Base-by-base conservation (phyloP, 53 echinoderm and acorn worm genomes). In the Stichopus horrens region DNA sequence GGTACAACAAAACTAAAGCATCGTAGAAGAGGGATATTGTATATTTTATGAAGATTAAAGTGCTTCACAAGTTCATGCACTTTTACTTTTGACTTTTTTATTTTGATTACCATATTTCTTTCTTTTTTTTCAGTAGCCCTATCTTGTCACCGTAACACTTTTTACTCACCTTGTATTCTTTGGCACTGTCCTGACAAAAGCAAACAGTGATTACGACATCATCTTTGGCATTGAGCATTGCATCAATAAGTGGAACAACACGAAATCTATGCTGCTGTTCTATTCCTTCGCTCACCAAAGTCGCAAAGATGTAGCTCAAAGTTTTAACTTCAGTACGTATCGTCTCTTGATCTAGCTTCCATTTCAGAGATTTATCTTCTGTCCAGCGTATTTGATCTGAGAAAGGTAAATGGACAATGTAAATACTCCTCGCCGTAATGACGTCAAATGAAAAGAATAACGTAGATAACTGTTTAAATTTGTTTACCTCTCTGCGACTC, bases 211-310 rank as follows among this genome's bases (percentile, higher is more conserved):
- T 55, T 9, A 81, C 5, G 57, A 55, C 57, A 57, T 81, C 81
- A 81, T 81, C 81, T 54, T 81, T 57, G 55, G 4, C 8, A 55
- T 81, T 21, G 7, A 57, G 55, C 14, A 81, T 81, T 11, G 55
- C 81, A 81, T 81, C 81, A 14, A 81, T 55, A 19, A 81, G 55
- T 81, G 81, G 20, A 57, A 81, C 81, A 21, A 81, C 57, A 54
- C 81, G 55, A 8, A 81, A 54, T 5, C 54, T 81, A 19, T 81
- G 81, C n/a, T 81, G 54, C 81, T 81, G 81, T 81, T 55, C 81
- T n/a, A 19, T 81, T 81, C 55, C 81, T 57, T 81, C 16, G 81
- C 57, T 81, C 11, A 81, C 81, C 11, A 81, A 19, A 81, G 16
- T 81, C 5, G 55, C 81, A 55, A 57, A 81, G 55, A 81, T 8